Percentiles rank a stretch among this genome's conserved stretches.
phyloP scores from a whole-genome alignment of 2,113 vertebrate genomes.

The Aspiorhynchus laticeps region DNA sequence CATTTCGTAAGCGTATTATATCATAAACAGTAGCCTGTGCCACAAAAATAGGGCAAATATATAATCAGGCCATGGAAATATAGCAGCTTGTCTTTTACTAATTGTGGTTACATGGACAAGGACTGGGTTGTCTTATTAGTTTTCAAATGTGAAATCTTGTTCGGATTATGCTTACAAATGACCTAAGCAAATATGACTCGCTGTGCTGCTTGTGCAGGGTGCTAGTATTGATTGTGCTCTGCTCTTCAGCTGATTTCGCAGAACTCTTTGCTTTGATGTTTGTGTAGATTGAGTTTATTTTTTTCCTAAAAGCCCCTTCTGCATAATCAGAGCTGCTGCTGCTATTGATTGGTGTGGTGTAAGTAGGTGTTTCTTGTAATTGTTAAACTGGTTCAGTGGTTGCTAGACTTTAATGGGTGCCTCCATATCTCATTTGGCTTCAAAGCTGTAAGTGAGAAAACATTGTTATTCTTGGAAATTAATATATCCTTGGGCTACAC shows the following conservation, averaged over 20 bases:
- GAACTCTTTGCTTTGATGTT: constrained; percentile 23
- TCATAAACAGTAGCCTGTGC: neutral
- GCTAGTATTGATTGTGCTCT: constrained; percentile 14
- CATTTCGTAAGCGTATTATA: neutral
- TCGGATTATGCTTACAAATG: constrained; percentile 20
- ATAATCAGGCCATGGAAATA: neutral
- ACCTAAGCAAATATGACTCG: constrained; percentile 2
- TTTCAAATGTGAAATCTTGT: constrained; percentile 21
- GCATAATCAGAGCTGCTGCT: constrained; percentile 14
- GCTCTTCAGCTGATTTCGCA: constrained; percentile 19
- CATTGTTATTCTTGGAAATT: neutral
- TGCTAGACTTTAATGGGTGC: constrained; percentile 8
- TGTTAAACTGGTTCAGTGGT: constrained; percentile 25
- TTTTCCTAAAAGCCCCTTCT: neutral
- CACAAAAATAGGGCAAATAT: neutral
- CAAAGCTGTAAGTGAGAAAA: constrained; percentile 7
- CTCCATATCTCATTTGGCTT: constrained; percentile 18
- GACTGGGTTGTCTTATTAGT: neutral
- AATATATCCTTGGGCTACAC: constrained; percentile 19
- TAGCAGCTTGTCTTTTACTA: neutral
- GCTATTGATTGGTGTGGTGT: constrained; percentile 26
- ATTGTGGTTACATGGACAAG: neutral
- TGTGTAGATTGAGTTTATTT: neutral
- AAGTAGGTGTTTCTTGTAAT: constrained; percentile 31
- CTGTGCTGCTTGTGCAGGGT: neutral